These are phyloP conservation scores for Hirudo medicinalis DNA, from an alignment of 1,140 invertebrate genomes.

Conservation along the genomic window DNA sequence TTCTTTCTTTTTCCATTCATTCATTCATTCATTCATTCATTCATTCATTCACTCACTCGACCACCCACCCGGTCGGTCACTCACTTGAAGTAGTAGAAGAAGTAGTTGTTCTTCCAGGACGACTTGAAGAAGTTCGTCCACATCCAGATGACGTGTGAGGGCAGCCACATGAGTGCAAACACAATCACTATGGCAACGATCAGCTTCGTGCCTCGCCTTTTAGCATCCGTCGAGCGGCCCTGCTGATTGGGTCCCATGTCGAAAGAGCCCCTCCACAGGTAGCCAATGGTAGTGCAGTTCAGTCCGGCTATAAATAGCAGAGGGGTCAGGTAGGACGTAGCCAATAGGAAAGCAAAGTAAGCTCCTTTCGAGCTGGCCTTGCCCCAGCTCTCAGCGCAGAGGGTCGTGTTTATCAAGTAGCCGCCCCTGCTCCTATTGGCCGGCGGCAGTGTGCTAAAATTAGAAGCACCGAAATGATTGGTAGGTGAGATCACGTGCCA, in stretches of 20 bases:
- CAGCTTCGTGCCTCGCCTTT: slow-evolving; percentile 72
- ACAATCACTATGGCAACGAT: slow-evolving; percentile 80
- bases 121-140: slow-evolving; percentile 33
- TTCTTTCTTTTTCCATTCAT: too few species aligned
- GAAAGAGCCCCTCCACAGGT: slow-evolving; percentile 53
- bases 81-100: slow-evolving; percentile 60
- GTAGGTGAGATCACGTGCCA: too few species aligned
- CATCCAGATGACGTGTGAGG: slow-evolving; percentile 55
- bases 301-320: slow-evolving; percentile 69
- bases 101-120: slow-evolving; percentile 23
- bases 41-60: too few species aligned
- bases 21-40: too few species aligned
- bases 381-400: slow-evolving; percentile 25
- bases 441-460: background rate
- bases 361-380: slow-evolving; percentile 8
- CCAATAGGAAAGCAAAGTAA: slow-evolving; percentile 25
- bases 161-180: slow-evolving; percentile 81
- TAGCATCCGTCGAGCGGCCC: slow-evolving; percentile 47
- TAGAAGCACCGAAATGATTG: too few species aligned
- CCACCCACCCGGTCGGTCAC: slow-evolving; percentile 55
- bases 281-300: slow-evolving; percentile 70
- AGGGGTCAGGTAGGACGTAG: slow-evolving; percentile 56
- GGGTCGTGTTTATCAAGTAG: slow-evolving; percentile 1
- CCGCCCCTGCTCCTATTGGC: background rate
- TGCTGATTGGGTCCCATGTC: slow-evolving; percentile 10